Evolutionary conservation across 2,888 invertebrate species (phyloP), one percentile per base, ranked within the genome.

Genomic region (Polietes domitor): DNA sequence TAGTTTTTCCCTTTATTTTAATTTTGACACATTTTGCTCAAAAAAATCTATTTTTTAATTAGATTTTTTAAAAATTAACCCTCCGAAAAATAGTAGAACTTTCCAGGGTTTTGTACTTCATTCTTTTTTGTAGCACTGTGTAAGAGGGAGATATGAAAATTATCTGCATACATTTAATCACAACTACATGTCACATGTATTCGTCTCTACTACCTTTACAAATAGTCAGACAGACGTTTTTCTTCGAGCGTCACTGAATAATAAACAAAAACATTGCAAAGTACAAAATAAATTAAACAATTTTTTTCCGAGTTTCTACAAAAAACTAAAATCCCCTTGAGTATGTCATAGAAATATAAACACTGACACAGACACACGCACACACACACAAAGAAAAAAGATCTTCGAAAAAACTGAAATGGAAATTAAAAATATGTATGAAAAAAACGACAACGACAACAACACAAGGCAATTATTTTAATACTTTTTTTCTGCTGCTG

Each of bases 291-390:
- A 85, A 78, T 83, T 80, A 85, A 85, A 85, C 75, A 81, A 78
- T 78, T 81, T 84, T 84, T 74, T 80, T 77, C 74, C 72, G 72
- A 4, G 19, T 53, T 58, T 58, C 58, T 26, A 55, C 55, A 55
- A 81, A 73, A 78, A 76, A 84, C 83, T 63, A 78, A 86, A 84
- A 83, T 86, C 84, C 85, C 86, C 86, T 86, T 86, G 85, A 85
- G 80, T 77, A 79, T 83, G 85, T 80, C 85, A 83, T 83, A 85
- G 85, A 77, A 85, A 85, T 75, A 77, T 10, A 53, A 32, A 58
- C 24, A n/a, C n/a, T n/a, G n/a, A n/a, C 15, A 61, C 12, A 61
- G 15, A 63, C 32, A 68, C 68, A 28, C 68, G 15, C 61, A 65
- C 65, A 65, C 32, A 68, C 2, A 19, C n/a, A 43, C 24, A 43